Evolutionary conservation across 2,797 vertebrate genomes (phyloP).

Genomic region (Odontamblyopus rebecca): DNA sequence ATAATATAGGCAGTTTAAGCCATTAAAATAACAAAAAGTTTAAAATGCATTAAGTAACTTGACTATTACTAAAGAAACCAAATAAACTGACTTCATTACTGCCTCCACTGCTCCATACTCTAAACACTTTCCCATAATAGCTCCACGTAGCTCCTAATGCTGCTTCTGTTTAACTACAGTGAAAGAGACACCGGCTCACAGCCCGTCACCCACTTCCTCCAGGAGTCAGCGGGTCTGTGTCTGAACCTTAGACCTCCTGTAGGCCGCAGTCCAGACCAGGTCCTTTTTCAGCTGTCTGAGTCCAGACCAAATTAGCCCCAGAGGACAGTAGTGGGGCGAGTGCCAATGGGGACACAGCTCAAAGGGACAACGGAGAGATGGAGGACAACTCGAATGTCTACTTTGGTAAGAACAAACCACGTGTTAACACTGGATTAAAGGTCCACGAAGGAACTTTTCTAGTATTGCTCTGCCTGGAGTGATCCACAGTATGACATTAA

Average conservation of each 20-base stretch:
- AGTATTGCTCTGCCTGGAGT: too few relatives aligned
- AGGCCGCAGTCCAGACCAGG: slow-evolving; percentile 32
- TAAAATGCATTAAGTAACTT: too few relatives aligned
- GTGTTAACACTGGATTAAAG: background rate
- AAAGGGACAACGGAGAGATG: slow-evolving; percentile 39
- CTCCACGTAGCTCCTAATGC: background rate
- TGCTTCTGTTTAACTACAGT: background rate
- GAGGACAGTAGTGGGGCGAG: slow-evolving; percentile 26
- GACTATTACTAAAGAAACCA: too few relatives aligned
- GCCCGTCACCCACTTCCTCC: slow-evolving; percentile 18
- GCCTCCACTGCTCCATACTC: too few relatives aligned
- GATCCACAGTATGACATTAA: too few relatives aligned
- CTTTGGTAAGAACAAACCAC: slow-evolving; percentile 50
- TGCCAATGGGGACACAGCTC: slow-evolving; percentile 22
- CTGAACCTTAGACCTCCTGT: slow-evolving; percentile 32
- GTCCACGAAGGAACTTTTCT: too few relatives aligned
- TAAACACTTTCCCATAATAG: background rate
- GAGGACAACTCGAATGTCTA: slow-evolving; percentile 27
- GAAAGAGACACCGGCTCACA: slow-evolving; percentile 13
- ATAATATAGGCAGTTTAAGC: too few relatives aligned
- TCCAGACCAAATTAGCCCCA: slow-evolving; percentile 51
- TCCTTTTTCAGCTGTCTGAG: slow-evolving; percentile 68
- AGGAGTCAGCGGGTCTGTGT: slow-evolving; percentile 41
- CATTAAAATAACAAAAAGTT: too few relatives aligned
- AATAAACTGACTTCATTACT: too few relatives aligned